Evolutionary conservation across 2,113 vertebrate genomes (phyloP).

Genomic region (Diphyllodes magnificus): DNA sequence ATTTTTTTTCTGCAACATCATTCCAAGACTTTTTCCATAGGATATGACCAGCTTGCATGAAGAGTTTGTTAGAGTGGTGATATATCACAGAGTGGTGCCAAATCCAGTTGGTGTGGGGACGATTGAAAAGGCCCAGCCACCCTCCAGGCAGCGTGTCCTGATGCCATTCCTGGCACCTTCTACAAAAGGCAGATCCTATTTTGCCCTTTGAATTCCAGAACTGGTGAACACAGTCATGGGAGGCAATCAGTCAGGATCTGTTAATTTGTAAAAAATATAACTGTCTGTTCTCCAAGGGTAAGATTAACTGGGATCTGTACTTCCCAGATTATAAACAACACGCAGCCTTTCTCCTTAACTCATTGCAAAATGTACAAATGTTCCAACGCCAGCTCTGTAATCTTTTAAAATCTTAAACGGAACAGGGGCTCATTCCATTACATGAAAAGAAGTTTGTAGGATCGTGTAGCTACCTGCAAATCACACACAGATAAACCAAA

Average conservation of each 20-base stretch:
- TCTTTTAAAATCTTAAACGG: conserved; percentile 5
- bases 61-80: background rate
- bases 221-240: background rate
- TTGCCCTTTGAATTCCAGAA: conserved; percentile 7
- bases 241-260: background rate
- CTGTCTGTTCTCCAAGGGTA: background rate
- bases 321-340: background rate
- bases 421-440: background rate
- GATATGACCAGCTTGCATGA: background rate
- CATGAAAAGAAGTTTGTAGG: background rate
- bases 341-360: background rate
- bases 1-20: background rate
- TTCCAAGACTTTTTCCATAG: background rate
- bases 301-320: conserved; percentile 13
- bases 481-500: background rate
- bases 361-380: conserved; percentile 9
- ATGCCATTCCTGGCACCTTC: background rate
- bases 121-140: background rate
- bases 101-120: background rate
- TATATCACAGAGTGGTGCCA: background rate
- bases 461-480: conserved; percentile 39
- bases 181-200: background rate
- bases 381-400: background rate
- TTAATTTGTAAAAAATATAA: background rate
- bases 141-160: background rate